Percentiles rank a stretch among this genome's conserved stretches.
Conservation (phyloP, 2,113 vertebrate species). For the Clarias gariepinus region DNA sequence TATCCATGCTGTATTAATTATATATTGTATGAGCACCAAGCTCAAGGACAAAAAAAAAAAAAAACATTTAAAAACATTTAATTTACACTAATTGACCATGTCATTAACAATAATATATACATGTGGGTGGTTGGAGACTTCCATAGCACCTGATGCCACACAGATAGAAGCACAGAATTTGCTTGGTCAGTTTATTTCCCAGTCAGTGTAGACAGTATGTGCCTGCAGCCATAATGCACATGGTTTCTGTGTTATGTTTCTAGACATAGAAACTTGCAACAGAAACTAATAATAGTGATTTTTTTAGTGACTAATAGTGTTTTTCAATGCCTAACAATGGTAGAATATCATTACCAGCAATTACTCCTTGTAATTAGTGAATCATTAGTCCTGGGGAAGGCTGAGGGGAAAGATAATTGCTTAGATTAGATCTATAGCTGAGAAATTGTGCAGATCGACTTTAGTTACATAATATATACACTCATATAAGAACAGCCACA, state of each 20-base stretch:
- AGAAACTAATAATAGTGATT: too few relatives aligned
- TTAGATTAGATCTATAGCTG: constrained; percentile 47
- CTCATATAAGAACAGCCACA: constrained; percentile 6
- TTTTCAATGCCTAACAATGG: constrained; percentile 30
- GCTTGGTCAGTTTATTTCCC: neutral
- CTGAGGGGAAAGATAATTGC: constrained; percentile 47
- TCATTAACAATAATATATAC: neutral
- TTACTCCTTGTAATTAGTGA: constrained; percentile 38
- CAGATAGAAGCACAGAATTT: constrained; percentile 8
- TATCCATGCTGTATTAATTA: neutral
- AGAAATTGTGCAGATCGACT: constrained; percentile 20
- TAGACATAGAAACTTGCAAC: constrained; percentile 15
- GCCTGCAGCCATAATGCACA: constrained; percentile 37
- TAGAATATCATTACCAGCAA: constrained; percentile 47
- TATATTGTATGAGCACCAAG: neutral
- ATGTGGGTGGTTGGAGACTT: neutral
- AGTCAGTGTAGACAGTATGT: neutral
- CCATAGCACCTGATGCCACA: constrained; percentile 44
- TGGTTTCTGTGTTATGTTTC: too few relatives aligned
- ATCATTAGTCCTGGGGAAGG: constrained; percentile 43
- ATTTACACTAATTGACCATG: neutral
- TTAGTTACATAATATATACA: too few relatives aligned
- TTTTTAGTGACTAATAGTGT: too few relatives aligned
- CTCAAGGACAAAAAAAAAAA: neutral
- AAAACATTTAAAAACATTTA: neutral